Evolutionary conservation across 2,888 invertebrate genomes (phyloP).

Genomic region (Caenorhabditis becei): DNA sequence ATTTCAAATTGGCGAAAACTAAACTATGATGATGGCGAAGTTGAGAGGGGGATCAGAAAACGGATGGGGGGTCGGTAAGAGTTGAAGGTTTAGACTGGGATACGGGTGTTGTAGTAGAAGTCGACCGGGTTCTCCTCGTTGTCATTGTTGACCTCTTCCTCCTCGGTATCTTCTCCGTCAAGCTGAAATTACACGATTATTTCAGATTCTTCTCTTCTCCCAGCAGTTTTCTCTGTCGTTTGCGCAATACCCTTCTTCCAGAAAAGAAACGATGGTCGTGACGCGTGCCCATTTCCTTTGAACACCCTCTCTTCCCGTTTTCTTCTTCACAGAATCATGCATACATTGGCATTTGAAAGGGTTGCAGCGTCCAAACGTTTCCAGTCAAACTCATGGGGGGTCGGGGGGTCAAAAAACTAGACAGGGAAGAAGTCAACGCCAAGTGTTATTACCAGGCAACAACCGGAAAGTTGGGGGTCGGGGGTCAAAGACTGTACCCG

Average conservation of each 20-base stretch:
- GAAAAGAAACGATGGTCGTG: background rate
- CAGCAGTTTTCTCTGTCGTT: background rate
- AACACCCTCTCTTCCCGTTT: background rate
- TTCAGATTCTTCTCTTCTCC: background rate
- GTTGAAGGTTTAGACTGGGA: slow-evolving; percentile 67
- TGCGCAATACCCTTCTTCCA: background rate
- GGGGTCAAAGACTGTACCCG: slow-evolving; percentile 25
- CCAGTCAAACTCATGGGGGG: too few relatives aligned
- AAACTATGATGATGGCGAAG: background rate
- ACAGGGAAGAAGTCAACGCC: background rate
- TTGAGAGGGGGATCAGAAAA: background rate
- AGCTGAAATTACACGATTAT: slow-evolving; percentile 67
- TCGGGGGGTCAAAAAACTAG: background rate
- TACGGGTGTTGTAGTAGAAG: slow-evolving; percentile 67
- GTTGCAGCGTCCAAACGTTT: background rate
- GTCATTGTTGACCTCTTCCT: slow-evolving; percentile 68
- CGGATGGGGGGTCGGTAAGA: background rate
- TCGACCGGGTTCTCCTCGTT: slow-evolving; percentile 60
- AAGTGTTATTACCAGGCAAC: slow-evolving; percentile 1
- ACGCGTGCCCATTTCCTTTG: slow-evolving; percentile 3
- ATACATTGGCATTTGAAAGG: background rate
- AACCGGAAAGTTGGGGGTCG: background rate
- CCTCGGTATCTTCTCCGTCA: slow-evolving; percentile 73
- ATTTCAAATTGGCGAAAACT: background rate
- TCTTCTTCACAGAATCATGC: slow-evolving; percentile 4